These are phyloP conservation scores for Melanaphis sacchari DNA, from an alignment of 1,140 invertebrate genomes.

Conservation along the genomic window DNA sequence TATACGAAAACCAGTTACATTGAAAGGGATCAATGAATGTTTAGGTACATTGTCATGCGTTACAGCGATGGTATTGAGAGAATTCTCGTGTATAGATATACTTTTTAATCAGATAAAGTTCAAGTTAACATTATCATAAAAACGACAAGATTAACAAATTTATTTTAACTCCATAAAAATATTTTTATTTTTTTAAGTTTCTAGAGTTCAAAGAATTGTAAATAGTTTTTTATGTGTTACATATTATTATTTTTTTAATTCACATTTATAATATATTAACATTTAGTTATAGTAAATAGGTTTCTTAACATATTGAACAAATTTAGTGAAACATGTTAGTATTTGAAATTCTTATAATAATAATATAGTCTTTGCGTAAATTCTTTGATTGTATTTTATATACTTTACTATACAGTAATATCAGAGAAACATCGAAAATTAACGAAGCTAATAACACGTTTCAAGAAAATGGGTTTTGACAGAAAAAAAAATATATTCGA, in stretches of 20 bases:
- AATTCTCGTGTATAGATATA: not conserved
- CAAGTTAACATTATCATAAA: not conserved
- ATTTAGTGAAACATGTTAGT: too few relatives aligned
- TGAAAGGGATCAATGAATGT: conserved; percentile 46
- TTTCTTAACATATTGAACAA: too few relatives aligned
- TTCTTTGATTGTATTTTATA: not conserved
- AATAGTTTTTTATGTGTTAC: not conserved
- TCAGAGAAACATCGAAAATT: not conserved
- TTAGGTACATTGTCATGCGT: not conserved
- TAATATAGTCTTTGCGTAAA: too few relatives aligned
- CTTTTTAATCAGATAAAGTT: conserved; percentile 3
- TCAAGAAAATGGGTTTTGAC: not conserved
- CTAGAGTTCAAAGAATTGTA: not conserved
- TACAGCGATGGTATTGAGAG: not conserved
- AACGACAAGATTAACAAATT: not conserved
- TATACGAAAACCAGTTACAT: conserved; percentile 50
- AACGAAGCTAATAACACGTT: not conserved
- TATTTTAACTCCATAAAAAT: not conserved
- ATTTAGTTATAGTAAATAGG: not conserved
- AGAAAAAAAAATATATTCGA: not conserved
- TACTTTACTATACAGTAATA: not conserved
- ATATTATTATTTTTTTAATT: not conserved
- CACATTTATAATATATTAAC: not conserved
- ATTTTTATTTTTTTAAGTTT: not conserved
- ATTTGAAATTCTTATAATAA: too few relatives aligned